Percentiles rank a stretch among this genome's conserved stretches.
Conservation (phyloP, 2,797 vertebrate species). For the Balearica regulorum region DNA sequence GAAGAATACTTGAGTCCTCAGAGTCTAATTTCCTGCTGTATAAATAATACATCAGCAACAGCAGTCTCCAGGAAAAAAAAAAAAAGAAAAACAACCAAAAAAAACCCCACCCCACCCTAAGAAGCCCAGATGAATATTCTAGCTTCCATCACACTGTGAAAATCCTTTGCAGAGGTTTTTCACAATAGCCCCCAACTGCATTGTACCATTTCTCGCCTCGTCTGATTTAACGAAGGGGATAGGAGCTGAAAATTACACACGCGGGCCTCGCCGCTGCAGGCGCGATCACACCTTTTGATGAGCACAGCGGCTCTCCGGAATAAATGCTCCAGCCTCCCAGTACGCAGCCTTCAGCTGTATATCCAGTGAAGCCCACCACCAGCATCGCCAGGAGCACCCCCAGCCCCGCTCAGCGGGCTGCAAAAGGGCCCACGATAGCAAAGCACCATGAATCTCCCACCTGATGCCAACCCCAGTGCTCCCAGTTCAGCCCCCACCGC, state of each 20-base stretch:
- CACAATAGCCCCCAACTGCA: background rate
- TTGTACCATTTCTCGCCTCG: slow-evolving; percentile 39
- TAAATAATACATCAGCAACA: slow-evolving; percentile 65
- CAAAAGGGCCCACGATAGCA: background rate
- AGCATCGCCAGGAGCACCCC: background rate
- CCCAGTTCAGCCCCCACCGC: background rate
- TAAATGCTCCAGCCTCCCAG: background rate
- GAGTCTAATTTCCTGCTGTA: slow-evolving; percentile 63
- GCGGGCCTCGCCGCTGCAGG: background rate
- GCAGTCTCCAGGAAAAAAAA: slow-evolving; percentile 13
- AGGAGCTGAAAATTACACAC: slow-evolving; percentile 27
- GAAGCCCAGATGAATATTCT: background rate
- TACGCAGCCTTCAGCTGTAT: background rate
- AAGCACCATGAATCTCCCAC: rapidly evolving
- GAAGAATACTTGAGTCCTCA: slow-evolving; percentile 55
- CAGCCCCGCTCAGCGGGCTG: rapidly evolving
- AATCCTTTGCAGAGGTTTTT: slow-evolving; percentile 34
- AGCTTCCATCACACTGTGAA: slow-evolving; percentile 22
- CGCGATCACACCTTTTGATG: slow-evolving; percentile 47
- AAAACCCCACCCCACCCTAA: background rate
- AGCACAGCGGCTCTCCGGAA: background rate
- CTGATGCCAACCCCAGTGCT: rapidly evolving
- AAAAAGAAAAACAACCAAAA: background rate
- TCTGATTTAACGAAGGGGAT: background rate
- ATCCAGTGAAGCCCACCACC: background rate